A percentile compares a stretch with the other conserved stretches of the same genome.
These are phyloP conservation scores for Drosophila hamatofila DNA, from an alignment of 2,888 invertebrate species.

Conservation along the genomic window DNA sequence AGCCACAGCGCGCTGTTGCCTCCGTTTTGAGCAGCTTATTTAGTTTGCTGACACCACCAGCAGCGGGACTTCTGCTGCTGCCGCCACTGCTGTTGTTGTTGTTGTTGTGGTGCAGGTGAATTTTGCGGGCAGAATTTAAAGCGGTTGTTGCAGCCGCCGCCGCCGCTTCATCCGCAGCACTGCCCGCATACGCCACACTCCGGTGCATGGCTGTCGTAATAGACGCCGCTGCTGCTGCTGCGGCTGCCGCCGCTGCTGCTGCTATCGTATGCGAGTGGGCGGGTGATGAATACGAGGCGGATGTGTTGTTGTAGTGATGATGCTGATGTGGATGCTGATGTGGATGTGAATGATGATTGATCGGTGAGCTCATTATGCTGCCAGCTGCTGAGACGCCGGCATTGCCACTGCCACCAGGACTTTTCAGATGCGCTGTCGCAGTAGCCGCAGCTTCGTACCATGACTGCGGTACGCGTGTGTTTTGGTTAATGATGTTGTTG, in stretches of 20 bases:
- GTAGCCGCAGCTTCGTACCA: slow-evolving; percentile 85
- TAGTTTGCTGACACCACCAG: slow-evolving; percentile 77
- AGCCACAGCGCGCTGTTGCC: slow-evolving; percentile 84
- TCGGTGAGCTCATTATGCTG: slow-evolving; percentile 76
- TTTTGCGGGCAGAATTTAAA: slow-evolving; percentile 57
- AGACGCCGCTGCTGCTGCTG: slow-evolving; percentile 59
- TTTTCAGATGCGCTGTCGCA: slow-evolving; percentile 83
- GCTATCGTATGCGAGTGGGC: slow-evolving; percentile 70
- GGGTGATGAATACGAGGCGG: slow-evolving; percentile 81
- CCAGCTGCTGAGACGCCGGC: slow-evolving; percentile 82
- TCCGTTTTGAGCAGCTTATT: slow-evolving; percentile 74
- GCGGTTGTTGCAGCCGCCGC: slow-evolving; percentile 16
- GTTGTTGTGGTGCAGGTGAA: slow-evolving; percentile 62
- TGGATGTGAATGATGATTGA: slow-evolving; percentile 61
- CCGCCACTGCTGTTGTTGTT: slow-evolving; percentile 12
- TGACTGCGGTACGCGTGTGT: slow-evolving; percentile 83
- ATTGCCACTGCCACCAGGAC: slow-evolving; percentile 85
- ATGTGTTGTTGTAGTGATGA: slow-evolving; percentile 65
- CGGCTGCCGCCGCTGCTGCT: slow-evolving; percentile 49
- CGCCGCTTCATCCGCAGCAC: slow-evolving; percentile 72
- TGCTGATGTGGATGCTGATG: slow-evolving; percentile 52
- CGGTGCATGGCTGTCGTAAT: slow-evolving; percentile 75
- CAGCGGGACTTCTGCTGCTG: slow-evolving; percentile 33
- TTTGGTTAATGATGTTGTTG: slow-evolving; percentile 78
- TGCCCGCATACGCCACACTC: slow-evolving; percentile 83